Evolutionary conservation across 2,888 invertebrate genomes (phyloP).

Genomic region (Protophormia terraenovae): DNA sequence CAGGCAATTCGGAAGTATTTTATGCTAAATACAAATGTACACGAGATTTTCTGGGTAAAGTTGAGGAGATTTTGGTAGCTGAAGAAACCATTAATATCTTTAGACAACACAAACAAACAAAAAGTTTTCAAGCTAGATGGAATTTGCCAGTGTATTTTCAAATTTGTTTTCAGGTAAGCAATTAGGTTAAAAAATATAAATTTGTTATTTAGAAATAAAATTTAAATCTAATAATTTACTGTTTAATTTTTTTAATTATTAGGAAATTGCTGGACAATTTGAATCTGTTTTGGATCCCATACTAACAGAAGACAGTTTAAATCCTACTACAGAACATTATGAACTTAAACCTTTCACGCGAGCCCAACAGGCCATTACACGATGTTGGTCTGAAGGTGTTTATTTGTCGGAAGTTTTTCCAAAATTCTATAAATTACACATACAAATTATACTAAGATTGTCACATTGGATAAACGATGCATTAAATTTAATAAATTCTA

Average conservation of each 20-base stretch:
- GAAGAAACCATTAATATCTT: slow-evolving; percentile 84
- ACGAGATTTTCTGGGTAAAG: slow-evolving; percentile 87
- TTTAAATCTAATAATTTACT: neutral
- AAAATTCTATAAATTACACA: slow-evolving; percentile 93
- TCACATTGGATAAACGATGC: slow-evolving; percentile 86
- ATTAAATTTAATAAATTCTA: slow-evolving; percentile 77
- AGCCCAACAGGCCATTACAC: slow-evolving; percentile 83
- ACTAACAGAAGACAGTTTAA: slow-evolving; percentile 72
- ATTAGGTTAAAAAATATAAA: too few relatives aligned
- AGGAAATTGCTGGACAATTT: slow-evolving; percentile 89
- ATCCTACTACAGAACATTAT: slow-evolving; percentile 64
- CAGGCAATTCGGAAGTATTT: slow-evolving; percentile 94
- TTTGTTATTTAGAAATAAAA: neutral
- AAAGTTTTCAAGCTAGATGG: slow-evolving; percentile 92
- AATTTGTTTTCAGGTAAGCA: slow-evolving; percentile 88
- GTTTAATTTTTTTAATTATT: neutral
- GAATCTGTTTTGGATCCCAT: slow-evolving; percentile 76
- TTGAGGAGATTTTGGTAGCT: slow-evolving; percentile 84
- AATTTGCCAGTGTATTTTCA: slow-evolving; percentile 98
- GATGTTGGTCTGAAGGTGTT: slow-evolving; percentile 90
- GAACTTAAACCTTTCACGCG: slow-evolving; percentile 80
- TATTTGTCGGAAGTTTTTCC: slow-evolving; percentile 90
- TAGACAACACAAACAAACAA: slow-evolving; percentile 87
- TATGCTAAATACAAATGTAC: slow-evolving; percentile 91
- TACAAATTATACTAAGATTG: slow-evolving; percentile 92